Base-by-base conservation (phyloP, 2,888 invertebrate species). In the Agonopterix heracliana region DNA sequence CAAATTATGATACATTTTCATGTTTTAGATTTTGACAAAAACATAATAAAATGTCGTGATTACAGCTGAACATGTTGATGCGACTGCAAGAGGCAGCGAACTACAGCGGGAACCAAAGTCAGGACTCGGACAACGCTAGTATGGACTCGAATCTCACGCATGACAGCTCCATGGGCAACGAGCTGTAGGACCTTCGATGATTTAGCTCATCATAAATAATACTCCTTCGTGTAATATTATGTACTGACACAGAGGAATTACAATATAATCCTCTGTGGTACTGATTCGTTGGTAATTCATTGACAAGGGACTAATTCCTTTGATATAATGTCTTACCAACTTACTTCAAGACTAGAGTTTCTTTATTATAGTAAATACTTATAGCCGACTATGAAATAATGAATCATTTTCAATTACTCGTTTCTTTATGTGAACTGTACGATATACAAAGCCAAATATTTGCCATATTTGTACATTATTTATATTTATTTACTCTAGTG, bases 51-150 rank as follows among this genome's bases (percentile, higher is more conserved):
- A 26, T 26, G 26, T 26, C 3, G 26, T 26, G 26, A 26, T 26
- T 26, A 26, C 80, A 96, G 95, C 89, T 97, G 57, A 98, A 96
- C 72, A 98, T 98, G 98, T 84, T 98, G 71, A 97, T 97, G 96
- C 92, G 97, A 60, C 91, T 98, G 46, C 98, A 98, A 88, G 98
- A 98, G 87, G 98, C 97, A 26, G 97, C 98, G 45, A 97, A 96
- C 83, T 96, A 96, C 85, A 94, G 95, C 63, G 95, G 95, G 68
- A 94, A 95, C 64, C 96, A 96, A 86, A 96, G 95, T 74, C 96
- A 96, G 70, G 96, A 97, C 84, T 96, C 95, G 0, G 96, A 97
- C 79, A 95, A 95, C 66, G 95, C 95, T 58, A 96, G 95, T 70
- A 89, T 94, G 72, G 95, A 95, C 74, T 94, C 94, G 55, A 93